Evolutionary conservation across 2,888 invertebrate genomes (phyloP).

Genomic region (Lamproptera curius): DNA sequence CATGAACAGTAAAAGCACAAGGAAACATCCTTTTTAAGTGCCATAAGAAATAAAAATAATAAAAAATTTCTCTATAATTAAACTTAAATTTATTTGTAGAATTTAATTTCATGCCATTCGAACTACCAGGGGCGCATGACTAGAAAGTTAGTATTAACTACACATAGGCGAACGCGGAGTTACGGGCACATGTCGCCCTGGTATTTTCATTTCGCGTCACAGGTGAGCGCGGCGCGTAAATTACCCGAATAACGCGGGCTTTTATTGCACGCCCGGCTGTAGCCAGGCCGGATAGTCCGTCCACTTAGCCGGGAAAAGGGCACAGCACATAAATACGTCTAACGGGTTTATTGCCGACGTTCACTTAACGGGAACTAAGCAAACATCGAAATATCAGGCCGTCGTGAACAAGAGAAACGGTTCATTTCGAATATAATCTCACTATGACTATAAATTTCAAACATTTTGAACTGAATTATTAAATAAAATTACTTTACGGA

Average conservation of each 20-base stretch:
- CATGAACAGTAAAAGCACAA: too few relatives aligned
- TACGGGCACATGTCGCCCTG: slow-evolving; percentile 32
- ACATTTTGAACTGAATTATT: too few relatives aligned
- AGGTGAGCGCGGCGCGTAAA: slow-evolving; percentile 42
- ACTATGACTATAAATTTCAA: too few relatives aligned
- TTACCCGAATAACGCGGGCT: slow-evolving; percentile 28
- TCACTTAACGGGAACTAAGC: slow-evolving; percentile 12
- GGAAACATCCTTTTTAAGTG: too few relatives aligned
- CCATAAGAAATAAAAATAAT: too few relatives aligned
- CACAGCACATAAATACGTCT: slow-evolving; percentile 15
- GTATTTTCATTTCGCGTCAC: slow-evolving; percentile 54
- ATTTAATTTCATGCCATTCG: too few relatives aligned
- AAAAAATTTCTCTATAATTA: too few relatives aligned
- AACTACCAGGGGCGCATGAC: slow-evolving; percentile 33
- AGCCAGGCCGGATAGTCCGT: slow-evolving; percentile 25
- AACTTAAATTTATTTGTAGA: too few relatives aligned
- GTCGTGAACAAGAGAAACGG: too few relatives aligned
- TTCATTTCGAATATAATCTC: too few relatives aligned
- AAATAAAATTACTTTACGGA: too few relatives aligned
- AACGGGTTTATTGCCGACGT: slow-evolving; percentile 17
- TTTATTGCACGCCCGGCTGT: slow-evolving; percentile 46
- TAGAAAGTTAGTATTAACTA: not conserved
- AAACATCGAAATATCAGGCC: slow-evolving; percentile 1
- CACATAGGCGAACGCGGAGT: not conserved
- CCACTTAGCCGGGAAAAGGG: slow-evolving; percentile 20